Evolutionary conservation across 2,888 invertebrate genomes (phyloP).

Genomic region (Brachyptera risi): DNA sequence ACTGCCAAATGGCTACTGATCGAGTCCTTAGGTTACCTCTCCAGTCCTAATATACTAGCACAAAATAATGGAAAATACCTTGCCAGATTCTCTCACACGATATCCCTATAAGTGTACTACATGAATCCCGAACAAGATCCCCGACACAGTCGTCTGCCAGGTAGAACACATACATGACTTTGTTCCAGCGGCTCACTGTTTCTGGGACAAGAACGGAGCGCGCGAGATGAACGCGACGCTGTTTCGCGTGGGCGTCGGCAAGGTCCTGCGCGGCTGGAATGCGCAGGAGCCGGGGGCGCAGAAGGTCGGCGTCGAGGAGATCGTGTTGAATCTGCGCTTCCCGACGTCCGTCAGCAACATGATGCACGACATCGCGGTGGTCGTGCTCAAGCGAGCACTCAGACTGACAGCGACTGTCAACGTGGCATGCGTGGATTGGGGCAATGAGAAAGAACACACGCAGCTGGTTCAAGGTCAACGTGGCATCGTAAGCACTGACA

Average conservation of each 20-base stretch:
- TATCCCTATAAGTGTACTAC: no score
- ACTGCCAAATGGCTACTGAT: no score
- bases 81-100: no score
- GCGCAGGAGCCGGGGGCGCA: no score
- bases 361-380: not conserved
- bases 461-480: not conserved
- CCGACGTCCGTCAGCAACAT: not conserved
- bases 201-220: not conserved
- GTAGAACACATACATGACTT: no score
- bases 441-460: not conserved
- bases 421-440: not conserved
- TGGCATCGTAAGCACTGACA: no score
- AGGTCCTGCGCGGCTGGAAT: not conserved
- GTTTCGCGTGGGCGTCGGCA: not conserved
- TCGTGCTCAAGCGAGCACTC: not conserved
- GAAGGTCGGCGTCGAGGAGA: not conserved
- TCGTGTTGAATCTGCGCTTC: not conserved
- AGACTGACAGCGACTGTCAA: not conserved
- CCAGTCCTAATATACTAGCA: no score
- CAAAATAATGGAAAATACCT: no score
- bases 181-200: not conserved
- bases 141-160: no score
- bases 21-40: no score
- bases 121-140: no score
- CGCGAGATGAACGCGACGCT: not conserved